Evolutionary conservation across 2,888 invertebrate species (phyloP).

Genomic region (Bursaphelenchus okinawaensis): DNA sequence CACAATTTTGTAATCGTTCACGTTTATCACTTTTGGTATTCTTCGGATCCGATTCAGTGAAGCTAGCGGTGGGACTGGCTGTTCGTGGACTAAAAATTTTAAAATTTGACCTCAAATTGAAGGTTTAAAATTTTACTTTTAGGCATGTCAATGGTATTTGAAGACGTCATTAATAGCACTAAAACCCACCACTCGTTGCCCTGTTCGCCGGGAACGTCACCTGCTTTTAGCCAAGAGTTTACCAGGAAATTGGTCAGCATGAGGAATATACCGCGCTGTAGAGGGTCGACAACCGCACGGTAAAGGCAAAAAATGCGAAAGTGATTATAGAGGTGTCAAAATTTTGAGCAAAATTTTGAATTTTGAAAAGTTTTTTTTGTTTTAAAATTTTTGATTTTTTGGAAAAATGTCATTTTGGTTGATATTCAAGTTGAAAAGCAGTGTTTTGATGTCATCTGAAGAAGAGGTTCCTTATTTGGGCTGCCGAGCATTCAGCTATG

Average conservation of each 20-base stretch:
- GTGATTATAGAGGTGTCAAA: too few relatives aligned
- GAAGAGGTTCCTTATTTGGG: not conserved
- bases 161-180: too few relatives aligned
- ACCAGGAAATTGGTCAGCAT: too few relatives aligned
- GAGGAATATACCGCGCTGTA: too few relatives aligned
- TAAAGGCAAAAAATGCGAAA: too few relatives aligned
- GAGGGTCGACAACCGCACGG: not conserved
- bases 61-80: not conserved
- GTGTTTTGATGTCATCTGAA: not conserved
- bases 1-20: not conserved
- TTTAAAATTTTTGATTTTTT: not conserved
- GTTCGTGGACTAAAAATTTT: not conserved
- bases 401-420: not conserved
- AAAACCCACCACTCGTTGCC: not conserved
- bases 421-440: not conserved
- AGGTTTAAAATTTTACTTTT: too few relatives aligned
- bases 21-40: not conserved
- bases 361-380: too few relatives aligned
- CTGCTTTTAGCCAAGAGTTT: not conserved
- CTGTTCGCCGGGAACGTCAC: not conserved
- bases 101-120: too few relatives aligned
- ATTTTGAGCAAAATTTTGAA: too few relatives aligned
- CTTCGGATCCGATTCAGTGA: conserved; percentile 2
- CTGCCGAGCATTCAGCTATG: not conserved
- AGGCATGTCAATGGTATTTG: too few relatives aligned